phyloP scores from a whole-genome alignment of 1,140 invertebrate genomes.

The Drosophila rhopaloa region DNA sequence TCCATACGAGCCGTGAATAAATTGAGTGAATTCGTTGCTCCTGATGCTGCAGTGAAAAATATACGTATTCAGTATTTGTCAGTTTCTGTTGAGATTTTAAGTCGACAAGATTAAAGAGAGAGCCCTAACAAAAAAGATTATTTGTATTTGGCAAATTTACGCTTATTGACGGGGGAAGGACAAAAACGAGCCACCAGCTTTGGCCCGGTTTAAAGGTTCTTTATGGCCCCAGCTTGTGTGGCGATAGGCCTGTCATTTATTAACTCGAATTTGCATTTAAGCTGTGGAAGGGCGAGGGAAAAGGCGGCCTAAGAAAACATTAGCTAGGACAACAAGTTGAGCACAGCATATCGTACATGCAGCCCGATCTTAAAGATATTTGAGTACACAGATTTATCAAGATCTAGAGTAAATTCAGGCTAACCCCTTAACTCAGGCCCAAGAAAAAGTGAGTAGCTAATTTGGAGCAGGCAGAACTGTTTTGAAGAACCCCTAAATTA shows the following conservation, averaged over 20 bases:
- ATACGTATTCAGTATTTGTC: constrained; percentile 48
- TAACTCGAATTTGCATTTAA: constrained; percentile 77
- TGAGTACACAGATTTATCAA: constrained; percentile 33
- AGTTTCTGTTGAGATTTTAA: constrained; percentile 71
- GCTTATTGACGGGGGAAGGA: constrained; percentile 57
- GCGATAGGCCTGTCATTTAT: constrained; percentile 78
- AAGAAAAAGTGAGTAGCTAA: constrained; percentile 36
- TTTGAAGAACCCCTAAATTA: constrained; percentile 18
- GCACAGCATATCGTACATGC: constrained; percentile 16
- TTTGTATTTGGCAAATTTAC: constrained; percentile 80
- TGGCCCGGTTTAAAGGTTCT: constrained; percentile 48
- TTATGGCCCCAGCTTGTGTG: constrained; percentile 59
- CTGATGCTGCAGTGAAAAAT: constrained; percentile 19
- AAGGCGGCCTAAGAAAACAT: constrained; percentile 38
- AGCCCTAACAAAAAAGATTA: constrained; percentile 54
- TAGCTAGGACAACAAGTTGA: constrained; percentile 47
- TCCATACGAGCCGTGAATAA: constrained; percentile 28
- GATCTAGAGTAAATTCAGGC: constrained; percentile 14
- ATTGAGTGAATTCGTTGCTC: constrained; percentile 4
- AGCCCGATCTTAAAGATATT: constrained; percentile 44
- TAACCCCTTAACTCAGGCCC: constrained; percentile 37
- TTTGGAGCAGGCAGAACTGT: constrained; percentile 25
- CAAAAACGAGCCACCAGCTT: constrained; percentile 24
- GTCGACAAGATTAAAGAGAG: constrained; percentile 46
- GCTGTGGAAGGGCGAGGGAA: constrained; percentile 26